Evolutionary conservation across 2,888 invertebrate genomes (phyloP).

Genomic region (Folsomia candida): DNA sequence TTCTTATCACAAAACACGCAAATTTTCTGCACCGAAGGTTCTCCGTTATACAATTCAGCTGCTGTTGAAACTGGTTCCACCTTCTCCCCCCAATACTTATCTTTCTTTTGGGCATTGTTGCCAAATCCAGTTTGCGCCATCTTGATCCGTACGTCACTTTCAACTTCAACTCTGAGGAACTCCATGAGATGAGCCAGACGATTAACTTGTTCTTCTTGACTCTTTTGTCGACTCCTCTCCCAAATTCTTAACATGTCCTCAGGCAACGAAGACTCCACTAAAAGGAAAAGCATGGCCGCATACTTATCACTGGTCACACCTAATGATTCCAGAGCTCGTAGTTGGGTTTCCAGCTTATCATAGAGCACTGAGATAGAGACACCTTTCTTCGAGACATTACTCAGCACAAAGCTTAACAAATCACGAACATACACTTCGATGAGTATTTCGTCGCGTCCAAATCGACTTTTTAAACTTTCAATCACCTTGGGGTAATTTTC

Average conservation of each 20-base stretch:
- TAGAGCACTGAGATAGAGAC: constrained; percentile 20
- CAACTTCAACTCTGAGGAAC: constrained; percentile 4
- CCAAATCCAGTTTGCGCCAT: neutral
- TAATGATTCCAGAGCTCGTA: constrained; percentile 30
- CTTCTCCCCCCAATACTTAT: neutral
- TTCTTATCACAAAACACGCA: constrained; percentile 20
- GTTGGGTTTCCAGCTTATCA: constrained; percentile 24
- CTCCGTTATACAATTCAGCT: constrained; percentile 1
- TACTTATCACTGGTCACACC: constrained; percentile 28
- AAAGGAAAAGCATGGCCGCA: constrained; percentile 30
- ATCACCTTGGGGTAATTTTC: constrained; percentile 50
- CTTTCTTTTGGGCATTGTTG: neutral
- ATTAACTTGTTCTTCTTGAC: neutral
- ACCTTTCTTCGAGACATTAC: constrained; percentile 25
- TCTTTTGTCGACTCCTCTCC: constrained; percentile 22
- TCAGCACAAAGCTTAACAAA: constrained; percentile 50
- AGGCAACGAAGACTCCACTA: constrained; percentile 41
- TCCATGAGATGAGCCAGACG: constrained; percentile 43
- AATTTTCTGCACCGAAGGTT: neutral
- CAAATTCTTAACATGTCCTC: constrained; percentile 49
- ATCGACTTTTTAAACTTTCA: constrained; percentile 22
- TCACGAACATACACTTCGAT: constrained; percentile 51
- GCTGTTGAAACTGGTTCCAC: constrained; percentile 14
- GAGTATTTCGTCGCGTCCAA: constrained; percentile 45
- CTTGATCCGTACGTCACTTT: neutral